phyloP scores from a whole-genome alignment of 2,888 invertebrate genomes.

The Acleris holmiana region DNA sequence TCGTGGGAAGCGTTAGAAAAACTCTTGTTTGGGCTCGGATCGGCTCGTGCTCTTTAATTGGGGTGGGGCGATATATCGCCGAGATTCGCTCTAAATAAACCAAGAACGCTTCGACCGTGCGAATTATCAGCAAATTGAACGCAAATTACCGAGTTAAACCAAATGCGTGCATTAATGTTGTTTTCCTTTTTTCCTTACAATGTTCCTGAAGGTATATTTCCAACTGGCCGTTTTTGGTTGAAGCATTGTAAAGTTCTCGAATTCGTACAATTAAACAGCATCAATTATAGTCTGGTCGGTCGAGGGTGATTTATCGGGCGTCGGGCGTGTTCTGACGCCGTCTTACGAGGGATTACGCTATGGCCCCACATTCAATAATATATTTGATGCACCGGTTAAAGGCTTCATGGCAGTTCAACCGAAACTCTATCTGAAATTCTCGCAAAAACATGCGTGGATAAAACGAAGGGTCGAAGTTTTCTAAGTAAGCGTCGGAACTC shows the following conservation, averaged over 20 bases:
- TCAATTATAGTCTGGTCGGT: slow-evolving; percentile 42
- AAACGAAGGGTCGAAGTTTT: too few relatives aligned
- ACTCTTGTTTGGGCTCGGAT: slow-evolving; percentile 66
- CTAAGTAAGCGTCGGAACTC: too few relatives aligned
- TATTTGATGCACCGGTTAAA: slow-evolving; percentile 15
- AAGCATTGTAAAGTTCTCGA: slow-evolving; percentile 12
- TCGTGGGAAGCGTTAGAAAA: slow-evolving; percentile 83
- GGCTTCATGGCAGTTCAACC: too few relatives aligned
- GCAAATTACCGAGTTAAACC: slow-evolving; percentile 4
- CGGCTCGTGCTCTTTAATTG: slow-evolving; percentile 81
- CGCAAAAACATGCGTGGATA: neutral
- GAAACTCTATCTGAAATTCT: neutral
- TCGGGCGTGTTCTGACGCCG: slow-evolving; percentile 48
- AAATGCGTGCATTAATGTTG: neutral
- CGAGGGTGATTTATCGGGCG: slow-evolving; percentile 66
- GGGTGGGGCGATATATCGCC: slow-evolving; percentile 52
- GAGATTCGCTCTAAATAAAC: slow-evolving; percentile 28
- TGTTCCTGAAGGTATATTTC: neutral
- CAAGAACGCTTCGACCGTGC: slow-evolving; percentile 4
- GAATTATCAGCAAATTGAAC: slow-evolving; percentile 14
- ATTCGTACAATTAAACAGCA: slow-evolving; percentile 32
- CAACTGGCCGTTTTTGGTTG: neutral
- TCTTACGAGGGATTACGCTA: slow-evolving; percentile 52
- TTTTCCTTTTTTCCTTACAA: neutral
- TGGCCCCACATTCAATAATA: slow-evolving; percentile 25